phyloP scores from a whole-genome alignment of 2,113 vertebrate species.

The Myotis brandtii region DNA sequence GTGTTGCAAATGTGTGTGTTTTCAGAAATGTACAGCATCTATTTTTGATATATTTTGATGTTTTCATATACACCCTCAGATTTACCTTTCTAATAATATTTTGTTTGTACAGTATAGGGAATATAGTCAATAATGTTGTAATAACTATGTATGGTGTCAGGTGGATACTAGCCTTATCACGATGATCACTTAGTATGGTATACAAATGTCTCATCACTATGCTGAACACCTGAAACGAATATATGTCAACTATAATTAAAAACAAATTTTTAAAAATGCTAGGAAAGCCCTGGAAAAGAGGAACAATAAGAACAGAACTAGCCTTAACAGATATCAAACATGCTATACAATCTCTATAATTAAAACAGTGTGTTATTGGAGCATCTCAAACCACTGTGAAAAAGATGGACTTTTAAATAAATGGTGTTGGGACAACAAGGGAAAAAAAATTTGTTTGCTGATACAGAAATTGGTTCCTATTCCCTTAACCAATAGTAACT shows the following conservation, averaged over 20 bases:
- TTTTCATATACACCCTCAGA: not conserved
- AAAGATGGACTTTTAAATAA: not conserved
- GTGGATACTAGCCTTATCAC: not conserved
- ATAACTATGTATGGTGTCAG: not conserved
- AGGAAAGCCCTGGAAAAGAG: not conserved
- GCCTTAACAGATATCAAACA: not conserved
- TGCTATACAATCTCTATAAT: no score
- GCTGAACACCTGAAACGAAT: not conserved
- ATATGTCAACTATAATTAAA: not conserved
- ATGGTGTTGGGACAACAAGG: not conserved
- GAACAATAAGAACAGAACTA: not conserved
- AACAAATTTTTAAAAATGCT: not conserved
- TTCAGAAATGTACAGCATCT: not conserved
- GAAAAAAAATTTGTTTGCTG: not conserved
- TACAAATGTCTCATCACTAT: not conserved
- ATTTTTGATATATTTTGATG: not conserved
- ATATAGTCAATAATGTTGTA: not conserved
- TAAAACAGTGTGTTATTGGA: not conserved
- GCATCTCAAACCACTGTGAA: not conserved
- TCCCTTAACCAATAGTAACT: not conserved
- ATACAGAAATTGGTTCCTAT: not conserved
- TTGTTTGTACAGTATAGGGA: not conserved
- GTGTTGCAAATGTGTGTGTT: not conserved
- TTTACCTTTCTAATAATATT: conserved; percentile 50
- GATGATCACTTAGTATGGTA: not conserved